Evolutionary conservation across 2,113 vertebrate species (phyloP).

Genomic region (Cynoglossus semilaevis): DNA sequence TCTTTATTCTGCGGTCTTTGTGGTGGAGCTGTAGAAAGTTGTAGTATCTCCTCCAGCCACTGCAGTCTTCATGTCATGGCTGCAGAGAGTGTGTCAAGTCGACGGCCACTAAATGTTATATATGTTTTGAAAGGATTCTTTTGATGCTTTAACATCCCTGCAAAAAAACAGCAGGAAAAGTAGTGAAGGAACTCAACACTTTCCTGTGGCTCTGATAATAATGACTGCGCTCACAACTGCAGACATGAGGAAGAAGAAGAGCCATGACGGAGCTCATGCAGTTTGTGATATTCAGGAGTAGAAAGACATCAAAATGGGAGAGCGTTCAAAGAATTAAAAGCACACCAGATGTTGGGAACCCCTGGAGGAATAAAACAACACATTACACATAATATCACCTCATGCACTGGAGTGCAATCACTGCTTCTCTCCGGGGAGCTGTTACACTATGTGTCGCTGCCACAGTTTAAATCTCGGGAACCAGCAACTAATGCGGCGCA

Average conservation of each 20-base stretch:
- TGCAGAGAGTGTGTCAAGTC: too few species aligned
- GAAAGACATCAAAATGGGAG: constrained; percentile 19
- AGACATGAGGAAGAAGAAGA: background rate
- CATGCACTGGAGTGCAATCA: constrained; percentile 64
- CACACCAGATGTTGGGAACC: constrained; percentile 64
- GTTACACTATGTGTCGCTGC: constrained; percentile 65
- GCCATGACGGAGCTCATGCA: constrained; percentile 5
- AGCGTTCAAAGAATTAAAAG: constrained; percentile 53
- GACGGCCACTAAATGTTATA: too few species aligned
- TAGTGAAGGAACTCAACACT: constrained; percentile 15
- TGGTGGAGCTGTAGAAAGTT: too few species aligned
- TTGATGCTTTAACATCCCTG: too few species aligned
- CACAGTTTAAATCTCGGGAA: constrained; percentile 66
- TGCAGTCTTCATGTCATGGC: too few species aligned
- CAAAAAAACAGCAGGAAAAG: background rate
- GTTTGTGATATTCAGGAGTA: constrained; percentile 25
- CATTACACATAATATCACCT: constrained; percentile 75
- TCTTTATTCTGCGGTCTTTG: too few species aligned
- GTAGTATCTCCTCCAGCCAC: too few species aligned
- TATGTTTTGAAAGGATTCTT: too few species aligned
- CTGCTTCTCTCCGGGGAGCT: constrained; percentile 61
- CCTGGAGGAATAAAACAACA: constrained; percentile 68
- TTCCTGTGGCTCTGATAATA: constrained; percentile 3
- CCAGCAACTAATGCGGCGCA: constrained; percentile 51
- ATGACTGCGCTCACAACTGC: constrained; percentile 10